Evolutionary conservation across 2,797 vertebrate species (phyloP).

Genomic region (Eidolon dupreanum): DNA sequence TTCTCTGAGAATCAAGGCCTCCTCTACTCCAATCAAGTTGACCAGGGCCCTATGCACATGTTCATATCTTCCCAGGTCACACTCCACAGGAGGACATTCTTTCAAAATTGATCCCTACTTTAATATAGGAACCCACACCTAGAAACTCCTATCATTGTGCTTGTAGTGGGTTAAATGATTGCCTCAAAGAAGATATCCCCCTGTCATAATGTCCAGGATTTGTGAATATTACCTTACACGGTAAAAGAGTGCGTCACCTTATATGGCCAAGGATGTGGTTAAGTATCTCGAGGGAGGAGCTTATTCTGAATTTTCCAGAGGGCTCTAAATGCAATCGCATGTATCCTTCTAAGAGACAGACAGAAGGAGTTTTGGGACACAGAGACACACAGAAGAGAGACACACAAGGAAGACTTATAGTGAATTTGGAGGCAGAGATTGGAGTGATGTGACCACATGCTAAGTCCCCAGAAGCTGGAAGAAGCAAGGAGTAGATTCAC

Average conservation of each 20-base stretch:
- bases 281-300: background rate
- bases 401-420: background rate
- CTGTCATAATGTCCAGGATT: background rate
- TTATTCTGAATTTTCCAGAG: background rate
- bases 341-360: background rate
- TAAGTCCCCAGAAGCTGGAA: background rate
- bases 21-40: background rate
- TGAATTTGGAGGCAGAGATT: too few relatives aligned
- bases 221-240: background rate
- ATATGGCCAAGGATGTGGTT: background rate
- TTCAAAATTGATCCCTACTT: background rate
- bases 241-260: background rate
- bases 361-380: background rate
- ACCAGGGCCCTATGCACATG: background rate
- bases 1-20: background rate
- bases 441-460: background rate
- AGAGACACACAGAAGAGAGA: background rate
- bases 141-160: background rate
- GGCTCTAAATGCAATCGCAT: background rate
- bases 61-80: background rate
- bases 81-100: background rate
- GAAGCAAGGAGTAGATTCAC: background rate
- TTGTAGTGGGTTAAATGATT: background rate
- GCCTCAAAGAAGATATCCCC: rapidly evolving
- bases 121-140: background rate